These are phyloP conservation scores for Syrphus vitripennis DNA, from an alignment of 2,888 invertebrate genomes.

Conservation along the genomic window DNA sequence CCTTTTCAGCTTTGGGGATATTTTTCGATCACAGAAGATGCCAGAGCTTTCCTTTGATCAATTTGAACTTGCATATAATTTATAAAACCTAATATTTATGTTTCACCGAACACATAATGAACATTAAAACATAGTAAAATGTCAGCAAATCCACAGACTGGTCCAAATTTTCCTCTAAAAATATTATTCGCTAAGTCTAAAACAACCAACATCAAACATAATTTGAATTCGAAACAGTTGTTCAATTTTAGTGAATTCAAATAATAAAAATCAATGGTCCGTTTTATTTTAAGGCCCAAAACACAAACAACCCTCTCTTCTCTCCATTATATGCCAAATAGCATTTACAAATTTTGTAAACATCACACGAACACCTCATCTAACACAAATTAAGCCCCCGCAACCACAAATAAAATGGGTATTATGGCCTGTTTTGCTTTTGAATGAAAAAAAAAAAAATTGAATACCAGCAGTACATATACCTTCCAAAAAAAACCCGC, in stretches of 20 bases:
- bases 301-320: background rate
- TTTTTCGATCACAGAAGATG: too few species aligned
- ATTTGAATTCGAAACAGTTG: background rate
- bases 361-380: constrained; percentile 48
- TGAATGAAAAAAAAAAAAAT: background rate
- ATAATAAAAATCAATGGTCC: constrained; percentile 22
- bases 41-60: too few species aligned
- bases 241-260: background rate
- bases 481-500: constrained; percentile 6
- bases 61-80: too few species aligned
- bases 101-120: too few species aligned
- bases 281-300: background rate
- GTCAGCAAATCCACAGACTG: too few species aligned
- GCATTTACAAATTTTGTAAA: constrained; percentile 26
- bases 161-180: too few species aligned
- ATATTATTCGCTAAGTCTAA: background rate
- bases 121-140: too few species aligned
- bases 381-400: constrained; percentile 39
- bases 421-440: background rate
- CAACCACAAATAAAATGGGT: constrained; percentile 25
- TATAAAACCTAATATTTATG: too few species aligned
- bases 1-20: too few species aligned
- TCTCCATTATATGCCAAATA: constrained; percentile 1
- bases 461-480: constrained; percentile 5
- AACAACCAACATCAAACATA: background rate